Conservation (phyloP, 1,140 invertebrate genomes). For the Pomacea maculata region DNA sequence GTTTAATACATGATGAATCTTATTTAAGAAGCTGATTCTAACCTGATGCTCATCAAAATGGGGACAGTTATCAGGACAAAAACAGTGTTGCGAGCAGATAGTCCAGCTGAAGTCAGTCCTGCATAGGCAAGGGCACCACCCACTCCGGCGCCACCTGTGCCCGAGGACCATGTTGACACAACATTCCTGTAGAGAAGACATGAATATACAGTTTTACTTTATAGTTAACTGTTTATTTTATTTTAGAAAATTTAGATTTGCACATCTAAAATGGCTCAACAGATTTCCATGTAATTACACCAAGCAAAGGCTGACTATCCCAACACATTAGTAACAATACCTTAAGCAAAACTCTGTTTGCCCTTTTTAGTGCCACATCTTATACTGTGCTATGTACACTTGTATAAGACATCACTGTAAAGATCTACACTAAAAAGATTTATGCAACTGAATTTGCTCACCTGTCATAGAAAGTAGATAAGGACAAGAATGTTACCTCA, state of each 20-base stretch:
- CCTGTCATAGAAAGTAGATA: constrained; percentile 77
- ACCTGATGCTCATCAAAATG: constrained; percentile 33
- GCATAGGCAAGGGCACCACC: constrained; percentile 78
- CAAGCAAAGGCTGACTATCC: not conserved
- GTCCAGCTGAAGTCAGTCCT: constrained; percentile 69
- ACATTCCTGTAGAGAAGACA: constrained; percentile 71
- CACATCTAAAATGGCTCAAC: not conserved
- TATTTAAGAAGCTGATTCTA: no score
- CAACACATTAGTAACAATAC: not conserved
- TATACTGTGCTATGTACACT: no score
- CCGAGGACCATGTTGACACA: constrained; percentile 86
- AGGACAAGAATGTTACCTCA: constrained; percentile 80
- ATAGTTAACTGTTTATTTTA: no score
- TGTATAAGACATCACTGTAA: no score
- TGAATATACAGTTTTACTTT: not conserved
- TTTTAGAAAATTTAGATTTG: not conserved
- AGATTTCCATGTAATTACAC: not conserved
- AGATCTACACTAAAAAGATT: no score
- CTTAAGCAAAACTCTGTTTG: not conserved
- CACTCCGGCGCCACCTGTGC: constrained; percentile 82
- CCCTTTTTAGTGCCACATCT: not conserved
- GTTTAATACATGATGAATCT: no score
- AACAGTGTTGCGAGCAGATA: constrained; percentile 74
- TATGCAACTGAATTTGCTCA: not conserved
- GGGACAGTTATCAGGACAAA: constrained; percentile 80